A percentile compares a stretch with the other conserved stretches of the same genome.
Evolutionary conservation across 2,888 invertebrate species (phyloP).

Genomic region (Archaeoteleia sp.): DNA sequence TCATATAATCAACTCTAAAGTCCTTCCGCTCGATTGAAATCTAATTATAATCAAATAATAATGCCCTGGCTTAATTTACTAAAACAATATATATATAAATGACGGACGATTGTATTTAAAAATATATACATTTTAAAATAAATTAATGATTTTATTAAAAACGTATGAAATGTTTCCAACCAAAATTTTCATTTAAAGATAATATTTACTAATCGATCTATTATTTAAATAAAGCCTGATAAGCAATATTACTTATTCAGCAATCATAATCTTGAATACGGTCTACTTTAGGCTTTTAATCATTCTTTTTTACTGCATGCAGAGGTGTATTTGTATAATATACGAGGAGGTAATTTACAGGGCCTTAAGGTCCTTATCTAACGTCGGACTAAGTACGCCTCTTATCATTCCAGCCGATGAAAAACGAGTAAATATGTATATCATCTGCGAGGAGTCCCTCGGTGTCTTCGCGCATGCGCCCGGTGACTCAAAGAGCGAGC

Average conservation of each 20-base stretch:
- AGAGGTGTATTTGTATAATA: constrained; percentile 20
- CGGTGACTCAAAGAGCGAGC: constrained; percentile 41
- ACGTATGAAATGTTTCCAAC: too few species aligned
- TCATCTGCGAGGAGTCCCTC: constrained; percentile 48
- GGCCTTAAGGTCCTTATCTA: constrained; percentile 52
- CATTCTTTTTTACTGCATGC: constrained; percentile 8
- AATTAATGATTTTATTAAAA: too few species aligned
- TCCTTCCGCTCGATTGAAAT: not conserved
- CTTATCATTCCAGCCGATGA: constrained; percentile 53
- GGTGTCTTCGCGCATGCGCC: constrained; percentile 47
- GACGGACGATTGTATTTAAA: too few species aligned
- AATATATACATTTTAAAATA: too few species aligned
- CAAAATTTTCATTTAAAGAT: constrained; percentile 10
- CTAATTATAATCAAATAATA: too few species aligned
- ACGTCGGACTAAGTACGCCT: constrained; percentile 38
- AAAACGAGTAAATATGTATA: constrained; percentile 58
- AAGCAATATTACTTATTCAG: too few species aligned
- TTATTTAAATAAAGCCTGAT: too few species aligned
- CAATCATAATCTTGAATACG: too few species aligned
- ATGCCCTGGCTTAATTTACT: too few species aligned
- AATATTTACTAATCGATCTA: too few species aligned
- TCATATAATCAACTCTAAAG: constrained; percentile 38
- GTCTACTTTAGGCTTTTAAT: too few species aligned
- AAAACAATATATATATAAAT: too few species aligned
- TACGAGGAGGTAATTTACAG: constrained; percentile 43